Evolutionary conservation across 1,140 invertebrate genomes (phyloP), one percentile per base, ranked within the genome.

Genomic region (Eurosta solidaginis): DNA sequence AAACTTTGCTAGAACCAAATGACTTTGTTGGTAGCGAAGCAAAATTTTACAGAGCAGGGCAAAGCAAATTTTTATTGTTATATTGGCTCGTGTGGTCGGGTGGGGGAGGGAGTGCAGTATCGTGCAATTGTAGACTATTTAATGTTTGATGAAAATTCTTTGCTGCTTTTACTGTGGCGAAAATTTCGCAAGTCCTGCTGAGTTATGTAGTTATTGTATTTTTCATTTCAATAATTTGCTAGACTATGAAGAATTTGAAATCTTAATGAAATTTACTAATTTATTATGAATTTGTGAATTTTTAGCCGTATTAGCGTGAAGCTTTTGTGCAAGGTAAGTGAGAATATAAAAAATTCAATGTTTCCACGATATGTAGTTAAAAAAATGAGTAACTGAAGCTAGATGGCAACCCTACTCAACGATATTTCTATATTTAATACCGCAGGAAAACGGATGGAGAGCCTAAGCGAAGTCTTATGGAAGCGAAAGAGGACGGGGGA

Each of bases 111-210:
- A 47, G 5, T 5, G 12, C 45, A 47, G 45, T n/a, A n/a, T n/a
- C n/a, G n/a, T n/a, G 59, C 33, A 20, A 68, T 68, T 68, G 59
- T 68, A 29, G 59, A 36, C 59, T 40, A 68, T 68, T 68, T 68
- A 7, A 68, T 68, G n/a, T 68, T 68, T 68, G 59, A 68, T 68
- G 33, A 68, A 68, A 68, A 40, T 68, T 40, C 14, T 14, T 7
- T 59, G 54, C 33, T 29, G 25, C 29, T 59, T 59, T 59, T 54
- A n/a, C 14, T 54, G 50, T 22, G 50, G 25, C 1, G 10, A 27
- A 52, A 52, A 52, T 52, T 27, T 3, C 20, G 0, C n/a, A 29
- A 27, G 27, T 59, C 12, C 1, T 29, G 27, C 27, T 3, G 27
- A 29, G 27, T 14, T 9, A 12, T 54, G 50, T 54, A 3, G 50